phyloP scores from a whole-genome alignment of 2,888 invertebrate species.

The Orthosia gracilis region DNA sequence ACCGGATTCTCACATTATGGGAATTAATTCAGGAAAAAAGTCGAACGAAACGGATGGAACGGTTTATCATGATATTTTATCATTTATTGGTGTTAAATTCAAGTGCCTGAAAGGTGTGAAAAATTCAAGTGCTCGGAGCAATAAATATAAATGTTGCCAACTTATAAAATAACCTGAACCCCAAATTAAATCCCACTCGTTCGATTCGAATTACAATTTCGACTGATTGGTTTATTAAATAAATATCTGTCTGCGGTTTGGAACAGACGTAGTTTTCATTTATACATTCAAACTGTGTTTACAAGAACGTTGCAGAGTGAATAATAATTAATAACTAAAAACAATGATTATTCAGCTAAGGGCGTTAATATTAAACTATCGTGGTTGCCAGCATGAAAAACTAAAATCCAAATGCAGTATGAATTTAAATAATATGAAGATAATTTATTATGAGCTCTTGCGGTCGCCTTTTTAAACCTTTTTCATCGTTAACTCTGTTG shows the following conservation, averaged over 20 bases:
- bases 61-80: no score
- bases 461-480: neutral
- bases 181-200: neutral
- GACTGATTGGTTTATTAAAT: constrained; percentile 1
- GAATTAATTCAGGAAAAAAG: no score
- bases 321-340: constrained; percentile 30
- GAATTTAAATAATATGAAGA: constrained; percentile 23
- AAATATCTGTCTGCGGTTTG: constrained; percentile 17
- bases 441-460: constrained; percentile 22
- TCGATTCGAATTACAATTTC: constrained; percentile 10
- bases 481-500: constrained; percentile 25
- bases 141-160: neutral
- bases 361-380: constrained; percentile 13
- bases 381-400: constrained; percentile 42
- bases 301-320: constrained; percentile 24
- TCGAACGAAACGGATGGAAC: no score
- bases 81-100: neutral
- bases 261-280: neutral
- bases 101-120: no score
- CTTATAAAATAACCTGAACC: constrained; percentile 9
- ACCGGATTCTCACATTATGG: neutral
- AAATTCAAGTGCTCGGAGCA: neutral
- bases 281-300: constrained; percentile 36
- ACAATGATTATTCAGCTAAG: constrained; percentile 13
- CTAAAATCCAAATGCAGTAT: constrained; percentile 16